Conservation (phyloP, 2,888 invertebrate species). For the Cantharis rufa region DNA sequence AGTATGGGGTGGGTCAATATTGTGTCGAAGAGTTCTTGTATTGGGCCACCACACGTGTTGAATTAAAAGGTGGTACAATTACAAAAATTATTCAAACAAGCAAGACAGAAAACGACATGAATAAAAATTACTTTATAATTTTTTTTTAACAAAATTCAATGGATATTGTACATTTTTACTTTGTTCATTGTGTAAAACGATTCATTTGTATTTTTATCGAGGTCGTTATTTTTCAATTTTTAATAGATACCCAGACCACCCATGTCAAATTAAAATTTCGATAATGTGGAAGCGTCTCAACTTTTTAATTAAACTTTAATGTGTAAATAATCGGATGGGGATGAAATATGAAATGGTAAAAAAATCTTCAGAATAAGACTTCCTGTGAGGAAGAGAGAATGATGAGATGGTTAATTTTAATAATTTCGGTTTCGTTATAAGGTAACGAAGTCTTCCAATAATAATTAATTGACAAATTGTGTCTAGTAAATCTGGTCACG, state of each 20-base stretch:
- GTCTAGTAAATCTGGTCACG: conserved; percentile 35
- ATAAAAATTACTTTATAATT: neutral
- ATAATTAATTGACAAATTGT: conserved; percentile 38
- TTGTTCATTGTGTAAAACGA: neutral
- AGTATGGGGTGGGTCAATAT: neutral
- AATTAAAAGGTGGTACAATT: neutral
- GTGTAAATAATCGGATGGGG: neutral
- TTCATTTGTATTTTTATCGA: neutral
- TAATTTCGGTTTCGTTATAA: neutral
- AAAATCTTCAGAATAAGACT: neutral
- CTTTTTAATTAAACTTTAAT: neutral
- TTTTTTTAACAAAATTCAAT: neutral
- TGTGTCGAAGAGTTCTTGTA: neutral
- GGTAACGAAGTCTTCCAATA: conserved; percentile 11
- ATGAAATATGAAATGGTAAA: too few relatives aligned
- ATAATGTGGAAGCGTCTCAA: neutral
- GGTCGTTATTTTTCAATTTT: neutral
- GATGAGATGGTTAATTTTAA: neutral
- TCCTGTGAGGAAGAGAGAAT: neutral
- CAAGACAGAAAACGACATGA: neutral
- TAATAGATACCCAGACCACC: neutral
- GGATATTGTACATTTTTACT: neutral
- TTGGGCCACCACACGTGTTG: neutral
- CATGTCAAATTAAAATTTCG: neutral
- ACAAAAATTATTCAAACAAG: neutral